These are phyloP conservation scores for Malachius bipustulatus DNA, from an alignment of 2,888 invertebrate genomes.

Conservation along the genomic window DNA sequence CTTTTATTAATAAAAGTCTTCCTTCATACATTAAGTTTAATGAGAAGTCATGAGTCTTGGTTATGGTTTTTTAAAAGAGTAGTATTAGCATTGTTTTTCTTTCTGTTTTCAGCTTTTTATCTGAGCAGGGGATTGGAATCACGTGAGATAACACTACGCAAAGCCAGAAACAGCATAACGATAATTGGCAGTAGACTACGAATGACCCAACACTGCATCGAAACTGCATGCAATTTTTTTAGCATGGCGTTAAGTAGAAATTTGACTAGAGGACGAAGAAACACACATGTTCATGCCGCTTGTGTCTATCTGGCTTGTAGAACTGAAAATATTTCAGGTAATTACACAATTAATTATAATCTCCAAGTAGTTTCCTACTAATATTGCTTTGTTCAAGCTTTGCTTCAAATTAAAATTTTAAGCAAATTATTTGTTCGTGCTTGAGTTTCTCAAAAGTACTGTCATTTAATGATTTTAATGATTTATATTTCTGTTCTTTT, in stretches of 20 bases:
- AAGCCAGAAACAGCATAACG: slow-evolving; percentile 76
- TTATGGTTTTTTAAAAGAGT: slow-evolving; percentile 1
- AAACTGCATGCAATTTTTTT: slow-evolving; percentile 88
- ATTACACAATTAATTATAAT: too few species aligned
- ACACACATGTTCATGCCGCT: slow-evolving; percentile 86
- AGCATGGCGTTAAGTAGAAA: slow-evolving; percentile 77
- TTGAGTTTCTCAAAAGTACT: too few species aligned
- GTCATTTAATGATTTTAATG: too few species aligned
- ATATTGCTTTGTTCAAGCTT: too few species aligned
- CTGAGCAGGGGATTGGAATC: slow-evolving; percentile 78
- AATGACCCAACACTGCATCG: slow-evolving; percentile 82
- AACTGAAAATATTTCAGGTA: slow-evolving; percentile 89
- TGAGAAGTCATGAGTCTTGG: too few species aligned
- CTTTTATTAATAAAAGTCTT: too few species aligned
- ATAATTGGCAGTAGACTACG: slow-evolving; percentile 76
- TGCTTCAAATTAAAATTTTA: too few species aligned
- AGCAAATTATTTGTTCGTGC: too few species aligned
- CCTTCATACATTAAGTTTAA: too few species aligned
- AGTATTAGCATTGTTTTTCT: neutral
- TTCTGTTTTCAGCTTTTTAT: slow-evolving; percentile 51
- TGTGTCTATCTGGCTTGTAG: slow-evolving; percentile 96
- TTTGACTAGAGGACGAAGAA: slow-evolving; percentile 82
- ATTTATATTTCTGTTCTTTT: too few species aligned
- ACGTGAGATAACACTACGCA: slow-evolving; percentile 79
- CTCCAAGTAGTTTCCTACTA: too few species aligned